phyloP scores from a whole-genome alignment of 2,113 vertebrate genomes.

The Aplodontia rufa region DNA sequence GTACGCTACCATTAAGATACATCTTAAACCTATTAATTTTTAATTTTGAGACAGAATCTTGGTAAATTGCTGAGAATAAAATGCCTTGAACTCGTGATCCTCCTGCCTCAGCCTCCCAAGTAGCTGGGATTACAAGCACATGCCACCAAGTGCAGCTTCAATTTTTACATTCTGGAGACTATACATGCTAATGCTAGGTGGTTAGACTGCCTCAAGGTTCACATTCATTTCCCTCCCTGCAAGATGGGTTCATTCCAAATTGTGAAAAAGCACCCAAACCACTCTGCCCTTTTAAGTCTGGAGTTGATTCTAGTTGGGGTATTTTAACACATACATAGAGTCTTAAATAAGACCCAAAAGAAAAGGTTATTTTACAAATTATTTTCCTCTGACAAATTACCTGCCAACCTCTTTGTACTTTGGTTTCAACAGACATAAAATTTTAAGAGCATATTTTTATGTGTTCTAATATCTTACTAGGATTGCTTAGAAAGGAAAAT shows the following conservation, averaged over 20 bases:
- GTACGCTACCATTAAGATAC: neutral
- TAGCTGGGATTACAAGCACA: neutral
- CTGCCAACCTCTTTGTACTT: neutral
- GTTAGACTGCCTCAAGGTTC: conserved; percentile 35
- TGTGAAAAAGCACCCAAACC: neutral
- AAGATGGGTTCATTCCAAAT: conserved; percentile 31
- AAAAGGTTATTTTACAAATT: conserved; percentile 9
- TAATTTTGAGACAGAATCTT: neutral
- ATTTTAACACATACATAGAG: conserved; percentile 45
- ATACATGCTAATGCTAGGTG: conserved; percentile 20
- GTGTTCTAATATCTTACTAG: neutral
- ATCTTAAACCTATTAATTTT: neutral
- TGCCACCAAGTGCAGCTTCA: neutral
- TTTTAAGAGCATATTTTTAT: conserved; percentile 13
- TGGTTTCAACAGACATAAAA: neutral
- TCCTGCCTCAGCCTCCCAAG: neutral
- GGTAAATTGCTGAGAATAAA: neutral
- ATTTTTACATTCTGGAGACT: neutral
- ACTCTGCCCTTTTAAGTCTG: neutral
- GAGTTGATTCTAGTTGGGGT: conserved; percentile 9
- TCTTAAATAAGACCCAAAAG: neutral
- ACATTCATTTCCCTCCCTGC: conserved; percentile 32
- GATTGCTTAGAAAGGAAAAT: conserved; percentile 5
- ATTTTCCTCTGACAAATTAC: conserved; percentile 36
- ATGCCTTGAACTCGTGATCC: neutral